Evolutionary conservation across 2,797 vertebrate genomes (phyloP).

Genomic region (Danio albolineatus): DNA sequence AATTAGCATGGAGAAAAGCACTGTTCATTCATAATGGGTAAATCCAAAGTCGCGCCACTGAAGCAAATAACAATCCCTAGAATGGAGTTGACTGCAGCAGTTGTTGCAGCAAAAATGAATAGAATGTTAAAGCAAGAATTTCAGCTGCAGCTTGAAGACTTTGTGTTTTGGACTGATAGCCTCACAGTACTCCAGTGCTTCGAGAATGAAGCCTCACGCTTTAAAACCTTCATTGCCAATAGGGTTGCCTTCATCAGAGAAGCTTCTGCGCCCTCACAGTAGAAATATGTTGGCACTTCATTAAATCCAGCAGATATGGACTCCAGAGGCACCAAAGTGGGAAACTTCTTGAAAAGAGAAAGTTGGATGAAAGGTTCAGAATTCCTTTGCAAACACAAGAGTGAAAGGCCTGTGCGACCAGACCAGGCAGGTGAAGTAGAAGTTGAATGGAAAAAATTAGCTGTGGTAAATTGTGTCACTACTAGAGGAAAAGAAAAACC

Average conservation of each 20-base stretch:
- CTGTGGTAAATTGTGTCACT: too few relatives aligned
- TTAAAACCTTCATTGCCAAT: constrained; percentile 47
- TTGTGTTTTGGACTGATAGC: constrained; percentile 37
- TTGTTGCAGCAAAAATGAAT: constrained; percentile 16
- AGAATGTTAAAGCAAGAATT: constrained; percentile 17
- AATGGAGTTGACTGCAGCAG: constrained; percentile 26
- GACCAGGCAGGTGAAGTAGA: too few relatives aligned
- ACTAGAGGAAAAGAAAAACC: too few relatives aligned
- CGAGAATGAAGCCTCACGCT: constrained; percentile 27
- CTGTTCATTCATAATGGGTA: background rate
- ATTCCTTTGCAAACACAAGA: background rate
- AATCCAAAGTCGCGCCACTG: background rate
- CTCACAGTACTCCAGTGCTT: constrained; percentile 42
- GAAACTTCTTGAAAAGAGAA: constrained; percentile 18
- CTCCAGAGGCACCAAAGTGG: constrained; percentile 18
- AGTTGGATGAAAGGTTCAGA: background rate
- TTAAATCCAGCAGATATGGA: constrained; percentile 28
- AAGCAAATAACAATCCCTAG: constrained; percentile 6
- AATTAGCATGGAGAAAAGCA: constrained; percentile 2
- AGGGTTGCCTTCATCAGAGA: constrained; percentile 13
- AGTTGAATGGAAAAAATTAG: too few relatives aligned
- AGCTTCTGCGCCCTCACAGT: constrained; percentile 25
- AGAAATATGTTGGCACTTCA: constrained; percentile 39
- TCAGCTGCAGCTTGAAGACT: constrained; percentile 1
- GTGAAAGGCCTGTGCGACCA: too few relatives aligned